Evolutionary conservation across 2,797 vertebrate genomes (phyloP).

Genomic region (Leuciscus waleckii): DNA sequence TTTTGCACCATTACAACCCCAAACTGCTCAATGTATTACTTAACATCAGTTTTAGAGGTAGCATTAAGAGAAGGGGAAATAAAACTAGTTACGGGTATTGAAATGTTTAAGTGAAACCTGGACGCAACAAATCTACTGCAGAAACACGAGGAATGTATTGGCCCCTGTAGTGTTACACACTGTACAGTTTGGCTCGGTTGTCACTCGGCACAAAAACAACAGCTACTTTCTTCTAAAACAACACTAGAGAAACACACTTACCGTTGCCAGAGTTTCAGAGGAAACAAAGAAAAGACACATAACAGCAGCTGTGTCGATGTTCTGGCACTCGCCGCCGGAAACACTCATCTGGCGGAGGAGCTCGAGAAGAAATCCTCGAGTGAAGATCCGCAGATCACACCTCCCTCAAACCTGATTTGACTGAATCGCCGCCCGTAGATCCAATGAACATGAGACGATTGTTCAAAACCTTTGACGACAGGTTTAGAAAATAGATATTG

Average conservation of each 20-base stretch:
- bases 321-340: conserved; percentile 30
- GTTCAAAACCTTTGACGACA: neutral
- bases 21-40: neutral
- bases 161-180: no score
- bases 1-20: neutral
- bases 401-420: conserved; percentile 24
- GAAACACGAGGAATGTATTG: neutral
- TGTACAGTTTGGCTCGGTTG: neutral
- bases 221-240: neutral
- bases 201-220: conserved; percentile 15
- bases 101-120: neutral
- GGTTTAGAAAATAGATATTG: neutral
- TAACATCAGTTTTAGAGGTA: neutral
- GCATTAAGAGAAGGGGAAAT: neutral
- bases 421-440: no score
- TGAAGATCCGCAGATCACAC: conserved; percentile 12
- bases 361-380: neutral
- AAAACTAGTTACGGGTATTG: no score
- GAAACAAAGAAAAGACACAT: conserved; percentile 2
- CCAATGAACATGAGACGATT: neutral
- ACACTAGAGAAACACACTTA: neutral
- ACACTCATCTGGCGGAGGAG: conserved; percentile 20
- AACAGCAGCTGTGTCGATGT: conserved; percentile 10
- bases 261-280: conserved; percentile 2
- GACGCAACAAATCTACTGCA: neutral